Evolutionary conservation across 2,797 vertebrate genomes (phyloP), one percentile per base, ranked within the genome.

Genomic region (Eurystomus glaucurus): DNA sequence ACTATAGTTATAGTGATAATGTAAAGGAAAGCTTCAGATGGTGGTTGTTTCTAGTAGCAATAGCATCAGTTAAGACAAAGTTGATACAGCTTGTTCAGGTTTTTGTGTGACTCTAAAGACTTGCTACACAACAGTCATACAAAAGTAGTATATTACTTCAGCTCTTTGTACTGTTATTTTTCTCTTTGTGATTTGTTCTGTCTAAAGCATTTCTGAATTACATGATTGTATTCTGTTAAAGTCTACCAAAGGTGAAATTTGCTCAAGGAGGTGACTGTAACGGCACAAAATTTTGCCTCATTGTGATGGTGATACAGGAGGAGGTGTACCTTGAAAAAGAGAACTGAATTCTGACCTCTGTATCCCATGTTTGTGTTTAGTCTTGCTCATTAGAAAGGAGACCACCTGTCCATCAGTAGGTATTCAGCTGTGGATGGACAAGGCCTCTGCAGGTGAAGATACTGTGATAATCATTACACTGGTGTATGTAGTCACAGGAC

Each of bases 211-310:
- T 93, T 75, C 62, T 91, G 58, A 64, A 35, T 52, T 79, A 66
- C 16, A 12, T n/a, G 28, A 13, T 70, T 60, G 5, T 26, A 22
- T 79, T 68, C 58, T 5, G 3, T 54, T 70, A 69, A 80, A 85
- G 88, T n/a, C 10, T 65, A 9, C 62, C 26, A 21, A 61, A 50
- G 28, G 7, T 48, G 6, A 0, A 0, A 31, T 81, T 87, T 84
- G 19, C 33, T 74, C 25, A 41, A 45, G 37, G 23, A 69, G 31
- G 41, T 33, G 7, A 28, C 50, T 79, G 26, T 26, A 72, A 70
- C 8, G 12, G 33, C n/a, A 33, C 9, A 31, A 29, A 41, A 28
- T 66, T 76, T 51, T 90, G 31, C 19, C 4, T 79, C 28, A 11
- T 50, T 80, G 51, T 9, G 5, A 12, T 62, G 37, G 21, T n/a